Percentiles rank a stretch among this genome's conserved stretches.
These are phyloP conservation scores for Drosophila willistoni DNA, from an alignment of 1,140 invertebrate genomes.

Conservation along the genomic window DNA sequence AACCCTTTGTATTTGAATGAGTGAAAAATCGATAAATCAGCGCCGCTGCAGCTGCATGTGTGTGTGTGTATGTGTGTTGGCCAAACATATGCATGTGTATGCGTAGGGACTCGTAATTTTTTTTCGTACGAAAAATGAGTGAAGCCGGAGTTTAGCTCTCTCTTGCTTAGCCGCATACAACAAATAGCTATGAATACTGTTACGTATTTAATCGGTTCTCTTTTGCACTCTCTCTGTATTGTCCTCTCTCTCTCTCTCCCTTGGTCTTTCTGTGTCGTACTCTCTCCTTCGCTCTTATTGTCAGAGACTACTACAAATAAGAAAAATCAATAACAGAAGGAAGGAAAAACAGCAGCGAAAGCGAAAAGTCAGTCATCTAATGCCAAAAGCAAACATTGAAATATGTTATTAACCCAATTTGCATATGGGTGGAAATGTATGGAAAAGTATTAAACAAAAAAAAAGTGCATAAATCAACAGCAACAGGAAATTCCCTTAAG, in stretches of 20 bases:
- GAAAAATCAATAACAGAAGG: constrained; percentile 71
- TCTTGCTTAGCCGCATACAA: constrained; percentile 42
- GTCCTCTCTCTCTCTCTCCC: constrained; percentile 15
- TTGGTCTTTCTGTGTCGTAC: constrained; percentile 41
- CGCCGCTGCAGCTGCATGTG: constrained; percentile 71
- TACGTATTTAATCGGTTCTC: constrained; percentile 51
- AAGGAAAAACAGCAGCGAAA: constrained; percentile 49
- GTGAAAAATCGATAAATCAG: constrained; percentile 79
- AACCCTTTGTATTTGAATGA: constrained; percentile 27
- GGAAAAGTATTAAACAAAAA: background rate
- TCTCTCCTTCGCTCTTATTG: constrained; percentile 39
- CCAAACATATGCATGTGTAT: constrained; percentile 37
- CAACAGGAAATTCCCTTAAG: constrained; percentile 14
- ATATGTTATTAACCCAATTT: constrained; percentile 75
- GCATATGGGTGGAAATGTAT: constrained; percentile 43
- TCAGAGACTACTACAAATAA: constrained; percentile 54
- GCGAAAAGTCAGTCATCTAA: constrained; percentile 57
- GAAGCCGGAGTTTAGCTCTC: constrained; percentile 24
- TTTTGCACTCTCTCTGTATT: constrained; percentile 18
- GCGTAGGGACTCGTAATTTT: constrained; percentile 67
- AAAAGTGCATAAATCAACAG: constrained; percentile 10
- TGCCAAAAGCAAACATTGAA: constrained; percentile 56
- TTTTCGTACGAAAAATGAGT: constrained; percentile 28
- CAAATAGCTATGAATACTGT: constrained; percentile 48
- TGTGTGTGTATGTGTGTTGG: constrained; percentile 15